A percentile compares a stretch with the other conserved stretches of the same genome.
phyloP scores from a whole-genome alignment of 2,888 invertebrate genomes.

The Drosophila paracracens region DNA sequence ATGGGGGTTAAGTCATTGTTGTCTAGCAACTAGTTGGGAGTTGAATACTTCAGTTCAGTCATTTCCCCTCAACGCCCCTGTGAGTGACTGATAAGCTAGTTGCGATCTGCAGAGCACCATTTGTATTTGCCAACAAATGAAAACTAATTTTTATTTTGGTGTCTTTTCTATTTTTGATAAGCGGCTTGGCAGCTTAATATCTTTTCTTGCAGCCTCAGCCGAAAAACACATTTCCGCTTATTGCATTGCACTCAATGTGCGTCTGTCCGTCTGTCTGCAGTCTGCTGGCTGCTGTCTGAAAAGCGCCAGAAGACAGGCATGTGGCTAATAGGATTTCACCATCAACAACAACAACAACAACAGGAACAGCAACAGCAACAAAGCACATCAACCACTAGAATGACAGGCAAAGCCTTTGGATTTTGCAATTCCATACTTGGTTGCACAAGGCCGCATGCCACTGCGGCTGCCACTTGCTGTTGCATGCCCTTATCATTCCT shows the following conservation, averaged over 20 bases:
- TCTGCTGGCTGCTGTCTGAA: slow-evolving; percentile 46
- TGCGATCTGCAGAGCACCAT: slow-evolving; percentile 20
- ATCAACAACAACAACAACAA: slow-evolving; percentile 25
- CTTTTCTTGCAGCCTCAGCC: slow-evolving; percentile 49
- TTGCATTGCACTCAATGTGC: slow-evolving; percentile 54
- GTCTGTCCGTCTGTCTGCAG: slow-evolving; percentile 23
- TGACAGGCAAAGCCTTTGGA: slow-evolving; percentile 53
- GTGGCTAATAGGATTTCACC: slow-evolving; percentile 74
- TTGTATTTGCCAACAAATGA: slow-evolving; percentile 9
- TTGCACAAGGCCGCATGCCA: slow-evolving; percentile 57
- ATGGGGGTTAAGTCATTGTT: slow-evolving; percentile 8
- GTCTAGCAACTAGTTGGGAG: neutral
- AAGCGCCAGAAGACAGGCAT: slow-evolving; percentile 65
- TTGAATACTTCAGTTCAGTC: slow-evolving; percentile 3
- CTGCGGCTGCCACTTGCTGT: slow-evolving; percentile 55
- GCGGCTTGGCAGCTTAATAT: slow-evolving; percentile 66
- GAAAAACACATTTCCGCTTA: slow-evolving; percentile 69
- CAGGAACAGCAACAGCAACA: slow-evolving; percentile 19
- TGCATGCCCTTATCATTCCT: slow-evolving; percentile 42
- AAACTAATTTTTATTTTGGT: slow-evolving; percentile 17
- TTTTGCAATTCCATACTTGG: slow-evolving; percentile 68
- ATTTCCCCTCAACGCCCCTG: slow-evolving; percentile 28
- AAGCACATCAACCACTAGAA: slow-evolving; percentile 32
- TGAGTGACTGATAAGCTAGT: slow-evolving; percentile 53
- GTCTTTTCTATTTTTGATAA: slow-evolving; percentile 48